Evolutionary conservation across 2,888 invertebrate species (phyloP).

Genomic region (Phyllotreta cruciferae): DNA sequence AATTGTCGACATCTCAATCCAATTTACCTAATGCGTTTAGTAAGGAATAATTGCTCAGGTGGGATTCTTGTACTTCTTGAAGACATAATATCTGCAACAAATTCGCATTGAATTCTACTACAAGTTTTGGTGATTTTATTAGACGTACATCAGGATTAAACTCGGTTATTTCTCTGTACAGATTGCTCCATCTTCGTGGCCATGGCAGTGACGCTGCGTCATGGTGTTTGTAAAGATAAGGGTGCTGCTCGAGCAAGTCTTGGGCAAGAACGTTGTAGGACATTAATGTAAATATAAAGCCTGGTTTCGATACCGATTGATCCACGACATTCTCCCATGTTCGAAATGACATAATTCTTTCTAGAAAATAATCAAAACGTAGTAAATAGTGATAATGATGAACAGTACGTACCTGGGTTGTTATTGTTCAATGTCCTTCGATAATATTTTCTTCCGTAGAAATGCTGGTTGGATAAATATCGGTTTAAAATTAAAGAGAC

Average conservation of each 20-base stretch:
- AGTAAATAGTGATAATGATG: background rate
- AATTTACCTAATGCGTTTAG: constrained; percentile 54
- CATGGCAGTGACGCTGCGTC: constrained; percentile 69
- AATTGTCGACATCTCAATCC: background rate
- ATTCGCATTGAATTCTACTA: constrained; percentile 8
- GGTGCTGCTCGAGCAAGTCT: constrained; percentile 75
- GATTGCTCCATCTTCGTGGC: constrained; percentile 68
- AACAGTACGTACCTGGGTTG: constrained; percentile 6
- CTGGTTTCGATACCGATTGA: constrained; percentile 38
- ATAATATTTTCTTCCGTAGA: too few relatives aligned
- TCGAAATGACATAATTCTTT: constrained; percentile 32
- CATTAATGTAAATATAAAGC: constrained; percentile 71
- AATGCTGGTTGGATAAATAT: too few relatives aligned
- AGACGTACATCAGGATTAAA: constrained; percentile 67
- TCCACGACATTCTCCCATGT: constrained; percentile 32
- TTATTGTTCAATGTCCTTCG: background rate
- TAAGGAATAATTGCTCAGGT: constrained; percentile 64
- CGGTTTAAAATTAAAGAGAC: too few relatives aligned
- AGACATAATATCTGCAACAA: constrained; percentile 77
- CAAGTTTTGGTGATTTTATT: too few relatives aligned
- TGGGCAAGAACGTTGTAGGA: constrained; percentile 92
- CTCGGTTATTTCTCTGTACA: constrained; percentile 66
- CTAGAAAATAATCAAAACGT: constrained; percentile 17
- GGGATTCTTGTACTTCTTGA: constrained; percentile 89
- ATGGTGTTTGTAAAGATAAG: constrained; percentile 74